A percentile compares a stretch with the other conserved stretches of the same genome.
Conservation (phyloP, 1,140 invertebrate species). For the Anoplophora glabripennis region DNA sequence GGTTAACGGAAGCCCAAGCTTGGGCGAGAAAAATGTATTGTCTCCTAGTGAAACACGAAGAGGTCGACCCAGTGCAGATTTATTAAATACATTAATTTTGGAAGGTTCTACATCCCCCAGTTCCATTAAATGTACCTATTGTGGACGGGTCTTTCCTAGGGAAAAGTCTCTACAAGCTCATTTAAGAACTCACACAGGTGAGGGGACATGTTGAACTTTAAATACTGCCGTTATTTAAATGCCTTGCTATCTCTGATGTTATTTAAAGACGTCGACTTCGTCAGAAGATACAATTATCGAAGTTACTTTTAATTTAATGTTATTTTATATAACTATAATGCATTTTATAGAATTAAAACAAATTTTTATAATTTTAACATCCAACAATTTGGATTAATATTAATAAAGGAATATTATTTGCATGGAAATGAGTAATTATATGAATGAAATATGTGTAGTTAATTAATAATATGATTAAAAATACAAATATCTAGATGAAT, state of each 20-base stretch:
- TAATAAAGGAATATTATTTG: too few relatives aligned
- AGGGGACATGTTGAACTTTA: conserved; percentile 29
- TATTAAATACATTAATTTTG: conserved; percentile 67
- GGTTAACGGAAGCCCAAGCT: conserved; percentile 39
- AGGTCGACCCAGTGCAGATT: conserved; percentile 72
- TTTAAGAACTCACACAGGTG: conserved; percentile 76
- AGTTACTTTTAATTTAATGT: too few relatives aligned
- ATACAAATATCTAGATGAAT: neutral
- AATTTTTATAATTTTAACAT: too few relatives aligned
- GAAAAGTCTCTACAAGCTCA: conserved; percentile 83
- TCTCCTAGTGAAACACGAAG: conserved; percentile 50
- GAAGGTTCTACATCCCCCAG: conserved; percentile 70
- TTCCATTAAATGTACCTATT: conserved; percentile 72
- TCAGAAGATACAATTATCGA: too few relatives aligned
- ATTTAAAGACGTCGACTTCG: neutral
- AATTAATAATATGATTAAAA: too few relatives aligned
- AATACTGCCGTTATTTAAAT: conserved; percentile 30
- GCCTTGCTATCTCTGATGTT: conserved; percentile 3
- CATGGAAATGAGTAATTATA: too few relatives aligned
- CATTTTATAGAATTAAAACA: too few relatives aligned
- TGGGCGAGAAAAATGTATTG: conserved; percentile 34
- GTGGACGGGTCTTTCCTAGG: conserved; percentile 73
- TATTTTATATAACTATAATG: too few relatives aligned
- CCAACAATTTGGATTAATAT: too few relatives aligned
- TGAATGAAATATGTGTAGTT: too few relatives aligned